Evolutionary conservation across 2,888 invertebrate genomes (phyloP), one percentile per base, ranked within the genome.

Genomic region (Micoletzkya japonica): DNA sequence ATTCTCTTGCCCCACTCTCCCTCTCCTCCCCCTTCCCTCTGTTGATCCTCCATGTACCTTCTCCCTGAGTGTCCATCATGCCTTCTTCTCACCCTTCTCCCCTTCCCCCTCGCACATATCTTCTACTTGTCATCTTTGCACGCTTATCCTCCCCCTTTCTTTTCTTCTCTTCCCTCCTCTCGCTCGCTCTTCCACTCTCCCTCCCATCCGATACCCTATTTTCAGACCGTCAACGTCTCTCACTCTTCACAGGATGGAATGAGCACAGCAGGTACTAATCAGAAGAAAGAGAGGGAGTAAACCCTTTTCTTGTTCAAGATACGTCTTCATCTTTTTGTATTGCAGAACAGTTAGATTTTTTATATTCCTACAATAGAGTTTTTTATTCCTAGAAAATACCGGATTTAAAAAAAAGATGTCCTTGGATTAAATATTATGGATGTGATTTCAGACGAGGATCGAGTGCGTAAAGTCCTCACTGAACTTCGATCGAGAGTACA

Each of bases 391-490:
- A n/a, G n/a, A n/a, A n/a, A n/a, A n/a, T n/a, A n/a, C n/a, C n/a
- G n/a, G n/a, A n/a, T 50, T 50, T 4, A 28, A 20, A 30, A 24
- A 32, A 32, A 37, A 30, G 30, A 32, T 32, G 50, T 63, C 2
- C 14, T 17, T 24, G 26, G 32, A 37, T 56, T 28, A 52, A 54
- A 50, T 30, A 30, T 10, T 54, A 36, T 37, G 54, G 20, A 24
- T 1, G n/a, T 67, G 36, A 39, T 52, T 76, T 34, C 60, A 82
- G 77, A 77, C 50, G 81, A 80, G 70, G 78, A 81, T 60, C 75
- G 76, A 73, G 78, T 83, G 70, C 80, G 82, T 66, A 75, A 72
- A 63, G 77, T 80, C 50, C 73, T 83, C 50, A 76, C 79, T 64
- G 81, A 82, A 52, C 70, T 83, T 70, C 76, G 81, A 68, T 71